These are phyloP conservation scores for Homarus gammarus DNA, from an alignment of 2,888 invertebrate genomes.

Conservation along the genomic window DNA sequence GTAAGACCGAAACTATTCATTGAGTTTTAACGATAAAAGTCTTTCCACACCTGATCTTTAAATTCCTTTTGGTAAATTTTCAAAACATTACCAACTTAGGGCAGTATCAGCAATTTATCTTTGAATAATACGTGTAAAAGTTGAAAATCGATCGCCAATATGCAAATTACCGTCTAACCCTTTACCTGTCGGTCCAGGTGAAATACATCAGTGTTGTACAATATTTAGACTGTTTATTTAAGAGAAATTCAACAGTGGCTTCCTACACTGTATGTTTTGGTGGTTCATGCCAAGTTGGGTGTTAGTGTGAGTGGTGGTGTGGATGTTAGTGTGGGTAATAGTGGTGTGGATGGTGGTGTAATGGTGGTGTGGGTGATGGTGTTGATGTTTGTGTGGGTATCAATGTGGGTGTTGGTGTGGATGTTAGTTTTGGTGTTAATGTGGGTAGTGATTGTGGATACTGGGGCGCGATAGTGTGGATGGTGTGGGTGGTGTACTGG, in stretches of 20 bases:
- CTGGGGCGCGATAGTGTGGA: neutral
- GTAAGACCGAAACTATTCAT: no score
- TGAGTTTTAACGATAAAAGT: no score
- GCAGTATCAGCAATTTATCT: neutral
- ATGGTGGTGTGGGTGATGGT: slow-evolving; percentile 13
- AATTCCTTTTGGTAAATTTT: no score
- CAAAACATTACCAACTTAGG: no score
- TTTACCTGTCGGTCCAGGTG: neutral
- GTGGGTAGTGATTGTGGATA: neutral
- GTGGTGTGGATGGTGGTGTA: neutral
- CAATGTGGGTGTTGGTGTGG: neutral
- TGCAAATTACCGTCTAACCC: slow-evolving; percentile 31
- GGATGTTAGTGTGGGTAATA: neutral
- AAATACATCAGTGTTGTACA: slow-evolving; percentile 20
- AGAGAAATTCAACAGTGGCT: slow-evolving; percentile 23
- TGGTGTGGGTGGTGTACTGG: neutral
- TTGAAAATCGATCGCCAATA: slow-evolving; percentile 25
- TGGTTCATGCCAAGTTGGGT: neutral
- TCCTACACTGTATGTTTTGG: slow-evolving; percentile 4
- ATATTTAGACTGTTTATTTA: slow-evolving; percentile 50
- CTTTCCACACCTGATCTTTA: no score
- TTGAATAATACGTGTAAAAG: no score
- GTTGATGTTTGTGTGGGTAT: slow-evolving; percentile 16
- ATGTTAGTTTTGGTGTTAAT: neutral
- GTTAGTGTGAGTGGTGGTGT: neutral